Evolutionary conservation across 2,797 vertebrate genomes (phyloP), one percentile per base, ranked within the genome.

Genomic region (Crypturellus tataupa): DNA sequence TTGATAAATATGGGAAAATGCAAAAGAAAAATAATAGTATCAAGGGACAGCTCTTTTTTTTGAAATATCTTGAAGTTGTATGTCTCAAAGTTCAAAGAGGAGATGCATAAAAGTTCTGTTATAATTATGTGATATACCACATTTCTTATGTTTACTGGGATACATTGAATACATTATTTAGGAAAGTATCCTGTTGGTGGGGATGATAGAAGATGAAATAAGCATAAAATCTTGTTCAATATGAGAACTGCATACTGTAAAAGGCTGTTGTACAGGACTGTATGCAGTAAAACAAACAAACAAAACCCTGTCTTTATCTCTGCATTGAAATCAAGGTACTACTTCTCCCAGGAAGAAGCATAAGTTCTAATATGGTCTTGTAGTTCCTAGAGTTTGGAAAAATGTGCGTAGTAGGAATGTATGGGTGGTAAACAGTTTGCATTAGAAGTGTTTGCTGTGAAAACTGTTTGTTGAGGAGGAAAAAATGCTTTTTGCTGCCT

Each of bases 251-350:
- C 49, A n/a, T 70, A 19, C 7, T 78, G 2, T 37, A 58, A 46
- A 13, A 83, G 13, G 21, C 31, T 9, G 7, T 0, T 2, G 7
- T 78, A 7, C 2, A 27, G 56, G 18, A 27, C 5, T 10, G 16
- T 25, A 27, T 3, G 39, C 35, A 59, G 25, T 25, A 62, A 59
- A 79, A 76, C 71, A 49, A 3, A 9, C 7, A 72, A 49, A 67
- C 39, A 49, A 51, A 51, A 55, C 5, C 1, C 6, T 63, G 2
- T 64, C 19, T 80, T 60, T 70, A 6, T 27, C 6, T 53, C 42
- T 51, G 15, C 13, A 37, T 31, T 62, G 35, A 62, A 90, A 77
- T 10, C 2, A 56, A 47, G 18, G 63, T 39, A 21, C 7, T 39
- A 70, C 42, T 72, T 42, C 27, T 80, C 17, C 1, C 3, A 80